A percentile compares a stretch with the other conserved stretches of the same genome.
Evolutionary conservation across 2,113 vertebrate species (phyloP).

Genomic region (Engraulis encrasicolus): DNA sequence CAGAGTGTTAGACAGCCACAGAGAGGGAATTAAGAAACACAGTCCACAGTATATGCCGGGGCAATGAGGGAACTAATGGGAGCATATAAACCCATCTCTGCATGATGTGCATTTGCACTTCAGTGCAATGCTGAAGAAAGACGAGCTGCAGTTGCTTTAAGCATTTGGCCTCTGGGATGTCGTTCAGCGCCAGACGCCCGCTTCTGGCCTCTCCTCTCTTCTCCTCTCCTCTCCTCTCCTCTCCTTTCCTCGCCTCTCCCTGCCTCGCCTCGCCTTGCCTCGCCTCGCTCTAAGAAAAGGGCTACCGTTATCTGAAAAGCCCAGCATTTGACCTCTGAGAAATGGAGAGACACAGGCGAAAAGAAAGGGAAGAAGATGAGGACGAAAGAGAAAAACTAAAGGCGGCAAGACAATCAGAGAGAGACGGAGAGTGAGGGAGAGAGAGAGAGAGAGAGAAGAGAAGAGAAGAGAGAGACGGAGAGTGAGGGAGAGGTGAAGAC

Average conservation of each 20-base stretch:
- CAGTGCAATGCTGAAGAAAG: neutral
- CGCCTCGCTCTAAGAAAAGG: neutral
- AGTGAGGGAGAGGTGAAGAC: neutral
- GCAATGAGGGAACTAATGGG: neutral
- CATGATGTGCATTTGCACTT: neutral
- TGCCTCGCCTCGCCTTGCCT: neutral
- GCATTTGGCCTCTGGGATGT: conserved; percentile 8
- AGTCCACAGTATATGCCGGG: neutral
- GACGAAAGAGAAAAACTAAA: neutral
- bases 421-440: neutral
- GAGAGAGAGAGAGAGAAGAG: neutral
- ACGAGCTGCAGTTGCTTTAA: neutral
- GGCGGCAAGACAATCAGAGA: too few relatives aligned
- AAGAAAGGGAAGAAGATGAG: neutral
- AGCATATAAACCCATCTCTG: neutral
- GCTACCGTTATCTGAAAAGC: conserved; percentile 5
- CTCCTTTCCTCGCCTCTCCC: neutral
- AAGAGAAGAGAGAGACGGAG: neutral
- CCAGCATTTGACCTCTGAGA: neutral
- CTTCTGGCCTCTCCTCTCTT: too few relatives aligned
- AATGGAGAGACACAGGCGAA: neutral
- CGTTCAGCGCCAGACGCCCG: neutral
- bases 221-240: too few relatives aligned
- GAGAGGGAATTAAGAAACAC: neutral
- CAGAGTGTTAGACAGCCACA: neutral